These are phyloP conservation scores for Macrotrachela quadricornifera DNA, from an alignment of 1,140 invertebrate species.

Conservation along the genomic window DNA sequence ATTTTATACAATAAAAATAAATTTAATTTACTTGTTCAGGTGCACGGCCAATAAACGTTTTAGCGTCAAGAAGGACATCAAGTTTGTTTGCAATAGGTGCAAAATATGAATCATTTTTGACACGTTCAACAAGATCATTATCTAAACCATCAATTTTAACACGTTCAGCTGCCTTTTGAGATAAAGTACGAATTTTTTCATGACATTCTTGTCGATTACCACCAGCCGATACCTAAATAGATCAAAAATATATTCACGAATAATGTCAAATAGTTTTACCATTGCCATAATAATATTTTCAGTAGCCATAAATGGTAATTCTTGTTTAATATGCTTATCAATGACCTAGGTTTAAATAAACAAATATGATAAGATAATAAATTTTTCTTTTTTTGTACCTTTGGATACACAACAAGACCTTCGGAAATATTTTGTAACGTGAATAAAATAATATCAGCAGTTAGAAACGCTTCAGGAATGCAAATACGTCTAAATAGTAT, in stretches of 20 bases:
- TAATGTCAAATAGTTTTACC: constrained; percentile 42
- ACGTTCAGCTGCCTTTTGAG: constrained; percentile 62
- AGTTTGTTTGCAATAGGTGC: constrained; percentile 52
- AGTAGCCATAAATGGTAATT: constrained; percentile 84
- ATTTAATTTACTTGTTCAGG: constrained; percentile 44
- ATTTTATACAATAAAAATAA: background rate
- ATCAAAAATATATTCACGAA: too few relatives aligned
- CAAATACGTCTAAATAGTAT: constrained; percentile 44
- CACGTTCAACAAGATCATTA: constrained; percentile 68
- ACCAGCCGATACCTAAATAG: background rate
- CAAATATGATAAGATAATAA: background rate
- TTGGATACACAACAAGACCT: constrained; percentile 78
- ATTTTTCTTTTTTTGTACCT: constrained; percentile 27
- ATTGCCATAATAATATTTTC: constrained; percentile 95
- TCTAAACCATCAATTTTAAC: constrained; percentile 66
- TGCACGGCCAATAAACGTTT: constrained; percentile 66
- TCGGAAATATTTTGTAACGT: constrained; percentile 76
- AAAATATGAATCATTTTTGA: constrained; percentile 59
- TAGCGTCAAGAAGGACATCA: constrained; percentile 52
- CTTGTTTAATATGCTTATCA: constrained; percentile 55
- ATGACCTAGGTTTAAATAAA: constrained; percentile 40
- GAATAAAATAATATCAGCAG: constrained; percentile 64
- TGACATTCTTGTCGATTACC: constrained; percentile 49
- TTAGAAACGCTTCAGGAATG: constrained; percentile 71
- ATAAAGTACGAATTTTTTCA: constrained; percentile 74